Conservation (phyloP, 2,113 vertebrate genomes). For the Peromyscus maniculatus region DNA sequence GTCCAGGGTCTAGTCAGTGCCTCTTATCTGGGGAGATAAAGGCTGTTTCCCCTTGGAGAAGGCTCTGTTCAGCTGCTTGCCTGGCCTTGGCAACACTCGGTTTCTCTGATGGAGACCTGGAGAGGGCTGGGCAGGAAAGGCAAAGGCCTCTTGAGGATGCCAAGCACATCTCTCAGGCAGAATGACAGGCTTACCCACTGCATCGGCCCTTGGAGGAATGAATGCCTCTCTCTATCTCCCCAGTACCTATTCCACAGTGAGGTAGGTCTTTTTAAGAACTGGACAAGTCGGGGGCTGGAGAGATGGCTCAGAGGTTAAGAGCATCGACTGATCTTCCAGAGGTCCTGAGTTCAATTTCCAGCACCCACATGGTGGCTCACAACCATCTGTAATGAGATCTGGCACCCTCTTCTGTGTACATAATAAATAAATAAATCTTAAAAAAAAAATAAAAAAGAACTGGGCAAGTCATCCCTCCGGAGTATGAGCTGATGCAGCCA, state of each 20-base stretch:
- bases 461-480: not conserved
- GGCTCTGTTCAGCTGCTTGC: not conserved
- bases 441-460: not conserved
- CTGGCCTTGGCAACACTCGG: constrained; percentile 49
- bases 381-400: no score
- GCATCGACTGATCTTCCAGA: no score
- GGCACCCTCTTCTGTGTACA: no score
- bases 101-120: constrained; percentile 31
- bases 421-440: no score
- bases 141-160: not conserved
- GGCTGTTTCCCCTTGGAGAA: not conserved
- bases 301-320: no score
- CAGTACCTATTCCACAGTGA: not conserved
- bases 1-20: not conserved
- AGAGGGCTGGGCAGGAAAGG: not conserved
- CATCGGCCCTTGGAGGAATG: not conserved
- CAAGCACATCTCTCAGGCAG: not conserved
- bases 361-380: no score
- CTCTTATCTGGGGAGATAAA: constrained; percentile 74
- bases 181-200: not conserved
- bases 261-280: not conserved
- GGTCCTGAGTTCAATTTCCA: no score
- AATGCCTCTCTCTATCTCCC: no score
- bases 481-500: not conserved
- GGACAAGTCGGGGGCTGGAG: no score